Conservation (phyloP, 2,888 invertebrate species). For the Papilio gigon region DNA sequence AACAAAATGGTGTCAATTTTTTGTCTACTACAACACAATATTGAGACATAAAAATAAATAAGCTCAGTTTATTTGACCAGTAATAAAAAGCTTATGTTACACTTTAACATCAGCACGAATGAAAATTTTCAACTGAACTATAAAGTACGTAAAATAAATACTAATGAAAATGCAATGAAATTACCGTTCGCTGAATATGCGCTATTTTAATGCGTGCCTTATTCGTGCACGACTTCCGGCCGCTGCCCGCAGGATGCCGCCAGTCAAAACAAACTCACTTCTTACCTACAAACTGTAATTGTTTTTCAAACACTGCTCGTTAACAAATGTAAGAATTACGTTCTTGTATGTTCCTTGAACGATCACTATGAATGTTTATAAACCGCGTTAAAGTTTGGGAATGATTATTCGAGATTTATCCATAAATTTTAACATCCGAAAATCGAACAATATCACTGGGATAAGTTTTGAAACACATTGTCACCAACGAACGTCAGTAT, state of each 20-base stretch:
- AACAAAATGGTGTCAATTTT: background rate
- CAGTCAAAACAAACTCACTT: conserved; percentile 59
- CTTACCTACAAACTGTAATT: conserved; percentile 40
- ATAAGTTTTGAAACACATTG: background rate
- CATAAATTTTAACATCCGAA: background rate
- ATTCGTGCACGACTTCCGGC: conserved; percentile 62
- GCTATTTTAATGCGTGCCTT: conserved; percentile 67
- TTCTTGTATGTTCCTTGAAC: conserved; percentile 6
- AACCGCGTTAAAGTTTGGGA: background rate
- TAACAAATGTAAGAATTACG: conserved; percentile 25
- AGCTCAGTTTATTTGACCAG: background rate
- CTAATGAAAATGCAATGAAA: conserved; percentile 45
- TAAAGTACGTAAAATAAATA: no score
- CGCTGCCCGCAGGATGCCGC: conserved; percentile 62
- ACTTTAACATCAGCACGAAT: no score
- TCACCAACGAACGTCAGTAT: background rate
- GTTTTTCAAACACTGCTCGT: conserved; percentile 35
- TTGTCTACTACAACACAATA: background rate
- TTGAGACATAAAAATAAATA: background rate
- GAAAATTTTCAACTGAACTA: no score
- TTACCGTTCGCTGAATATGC: conserved; percentile 61
- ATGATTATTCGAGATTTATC: background rate
- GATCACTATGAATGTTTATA: conserved; percentile 6
- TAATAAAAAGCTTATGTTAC: no score
- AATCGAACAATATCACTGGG: background rate